A percentile compares a stretch with the other conserved stretches of the same genome.
Conservation (phyloP, 1,140 invertebrate species). For the Rhopalosiphum padi region DNA sequence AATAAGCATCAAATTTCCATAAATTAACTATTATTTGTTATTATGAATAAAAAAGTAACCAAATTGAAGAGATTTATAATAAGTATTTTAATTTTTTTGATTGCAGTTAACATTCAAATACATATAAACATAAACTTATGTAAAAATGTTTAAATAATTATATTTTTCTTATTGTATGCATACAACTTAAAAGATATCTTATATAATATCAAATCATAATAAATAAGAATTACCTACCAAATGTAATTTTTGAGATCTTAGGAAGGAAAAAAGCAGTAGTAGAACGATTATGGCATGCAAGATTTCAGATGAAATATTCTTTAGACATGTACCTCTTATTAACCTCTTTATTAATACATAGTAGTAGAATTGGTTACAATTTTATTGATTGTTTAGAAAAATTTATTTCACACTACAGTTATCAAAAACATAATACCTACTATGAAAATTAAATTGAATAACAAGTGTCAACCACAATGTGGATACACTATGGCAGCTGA, state of each 20-base stretch:
- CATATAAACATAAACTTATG: not conserved
- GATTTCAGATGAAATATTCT: no score
- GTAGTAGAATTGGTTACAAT: not conserved
- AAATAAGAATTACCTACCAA: not conserved
- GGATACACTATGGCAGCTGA: not conserved
- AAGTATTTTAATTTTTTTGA: no score
- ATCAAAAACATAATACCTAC: not conserved
- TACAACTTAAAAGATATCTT: not conserved
- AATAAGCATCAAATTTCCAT: no score
- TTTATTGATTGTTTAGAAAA: not conserved
- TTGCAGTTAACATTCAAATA: not conserved
- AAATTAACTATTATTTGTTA: no score
- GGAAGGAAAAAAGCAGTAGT: not conserved
- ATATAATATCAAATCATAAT: no score
- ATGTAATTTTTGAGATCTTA: not conserved
- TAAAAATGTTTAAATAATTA: not conserved
- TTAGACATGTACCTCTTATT: no score
- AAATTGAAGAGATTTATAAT: no score
- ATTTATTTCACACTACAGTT: not conserved
- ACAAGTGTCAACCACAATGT: not conserved
- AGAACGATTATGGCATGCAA: not conserved
- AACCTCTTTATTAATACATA: no score
- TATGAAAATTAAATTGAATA: not conserved
- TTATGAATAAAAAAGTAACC: no score
- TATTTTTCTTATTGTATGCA: not conserved